These are phyloP conservation scores for Myripristis jacobus DNA, from an alignment of 2,797 vertebrate species.

Conservation along the genomic window DNA sequence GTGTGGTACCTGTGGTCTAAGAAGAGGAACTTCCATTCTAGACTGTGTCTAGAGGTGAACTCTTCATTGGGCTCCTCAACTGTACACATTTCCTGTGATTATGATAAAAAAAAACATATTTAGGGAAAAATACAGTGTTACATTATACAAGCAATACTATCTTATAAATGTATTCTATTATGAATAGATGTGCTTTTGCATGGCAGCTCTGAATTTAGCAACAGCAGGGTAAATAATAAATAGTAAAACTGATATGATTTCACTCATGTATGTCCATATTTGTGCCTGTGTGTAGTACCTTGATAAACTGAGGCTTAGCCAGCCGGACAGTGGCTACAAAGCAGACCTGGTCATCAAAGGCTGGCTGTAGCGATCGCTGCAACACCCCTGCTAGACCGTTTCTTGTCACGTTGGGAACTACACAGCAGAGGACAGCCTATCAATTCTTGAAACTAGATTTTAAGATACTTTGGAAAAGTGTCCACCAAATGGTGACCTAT, in stretches of 20 bases:
- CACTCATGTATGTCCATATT: not conserved
- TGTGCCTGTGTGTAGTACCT: slow-evolving; percentile 80
- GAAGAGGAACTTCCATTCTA: slow-evolving; percentile 99
- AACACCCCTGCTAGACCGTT: slow-evolving; percentile 95
- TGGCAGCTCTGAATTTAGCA: too few species aligned
- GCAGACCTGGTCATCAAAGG: slow-evolving; percentile 95
- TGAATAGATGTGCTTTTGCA: too few species aligned
- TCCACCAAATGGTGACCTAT: not conserved
- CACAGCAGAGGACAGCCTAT: slow-evolving; percentile 17
- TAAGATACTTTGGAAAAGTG: too few species aligned
- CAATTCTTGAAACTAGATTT: too few species aligned
- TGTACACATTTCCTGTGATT: slow-evolving; percentile 95
- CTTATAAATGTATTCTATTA: too few species aligned
- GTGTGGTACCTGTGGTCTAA: slow-evolving; percentile 99
- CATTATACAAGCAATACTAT: not conserved
- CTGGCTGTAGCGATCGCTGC: slow-evolving; percentile 90
- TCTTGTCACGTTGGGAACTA: slow-evolving; percentile 90
- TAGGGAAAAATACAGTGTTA: not conserved
- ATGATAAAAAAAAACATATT: slow-evolving; percentile 8
- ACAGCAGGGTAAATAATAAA: not conserved
- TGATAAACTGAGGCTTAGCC: slow-evolving; percentile 97
- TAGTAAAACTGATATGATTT: not conserved
- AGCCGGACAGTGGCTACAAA: slow-evolving; percentile 97
- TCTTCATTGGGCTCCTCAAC: slow-evolving; percentile 97
- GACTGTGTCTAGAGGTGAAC: slow-evolving; percentile 97